These are phyloP conservation scores for Helicoverpa zea DNA, from an alignment of 1,140 invertebrate genomes.

Conservation along the genomic window DNA sequence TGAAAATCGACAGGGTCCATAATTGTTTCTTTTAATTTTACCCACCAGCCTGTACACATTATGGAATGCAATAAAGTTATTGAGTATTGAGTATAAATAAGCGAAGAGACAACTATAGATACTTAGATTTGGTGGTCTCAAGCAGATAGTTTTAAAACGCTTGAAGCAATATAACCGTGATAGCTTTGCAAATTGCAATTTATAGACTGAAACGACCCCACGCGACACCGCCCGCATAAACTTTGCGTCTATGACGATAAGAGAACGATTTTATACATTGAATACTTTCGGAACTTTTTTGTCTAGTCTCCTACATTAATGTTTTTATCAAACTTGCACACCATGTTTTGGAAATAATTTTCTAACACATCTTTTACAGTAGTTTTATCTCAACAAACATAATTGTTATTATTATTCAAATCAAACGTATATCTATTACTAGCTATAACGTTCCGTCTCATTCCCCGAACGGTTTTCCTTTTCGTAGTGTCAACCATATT, in stretches of 20 bases:
- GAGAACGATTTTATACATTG: not conserved
- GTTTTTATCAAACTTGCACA: no score
- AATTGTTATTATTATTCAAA: not conserved
- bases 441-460: not conserved
- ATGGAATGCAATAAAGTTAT: no score
- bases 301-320: no score
- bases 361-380: no score
- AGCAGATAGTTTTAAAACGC: not conserved
- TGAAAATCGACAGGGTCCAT: no score
- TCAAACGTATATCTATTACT: not conserved
- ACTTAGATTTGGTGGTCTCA: not conserved
- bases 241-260: not conserved
- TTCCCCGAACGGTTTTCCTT: conserved; percentile 25
- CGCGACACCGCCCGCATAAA: conserved; percentile 20
- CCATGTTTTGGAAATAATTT: no score
- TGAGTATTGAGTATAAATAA: no score
- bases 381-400: not conserved
- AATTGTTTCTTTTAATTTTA: no score
- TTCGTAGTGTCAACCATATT: conserved; percentile 11
- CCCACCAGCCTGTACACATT: no score
- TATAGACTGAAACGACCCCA: conserved; percentile 23
- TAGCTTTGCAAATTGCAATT: conserved; percentile 37
- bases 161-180: conserved; percentile 21
- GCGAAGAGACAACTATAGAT: not conserved
- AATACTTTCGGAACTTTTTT: not conserved